These are phyloP conservation scores for Esox niger DNA, from an alignment of 2,113 vertebrate genomes.

Conservation along the genomic window DNA sequence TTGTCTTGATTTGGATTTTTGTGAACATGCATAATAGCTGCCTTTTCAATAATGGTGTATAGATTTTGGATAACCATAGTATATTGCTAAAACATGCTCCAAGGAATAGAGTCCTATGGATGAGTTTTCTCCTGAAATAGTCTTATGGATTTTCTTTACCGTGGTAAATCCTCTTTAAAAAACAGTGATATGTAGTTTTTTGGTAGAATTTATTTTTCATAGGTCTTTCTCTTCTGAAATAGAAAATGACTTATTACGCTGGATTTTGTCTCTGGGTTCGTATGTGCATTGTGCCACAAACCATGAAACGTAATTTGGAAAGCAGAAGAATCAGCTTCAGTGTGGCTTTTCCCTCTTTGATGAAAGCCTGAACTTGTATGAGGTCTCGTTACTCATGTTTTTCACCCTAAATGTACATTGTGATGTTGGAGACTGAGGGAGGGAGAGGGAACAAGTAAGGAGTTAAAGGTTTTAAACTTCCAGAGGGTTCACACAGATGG, in stretches of 20 bases:
- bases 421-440: slow-evolving; percentile 44
- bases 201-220: slow-evolving; percentile 56
- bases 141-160: no score
- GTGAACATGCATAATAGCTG: no score
- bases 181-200: no score
- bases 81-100: no score
- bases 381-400: slow-evolving; percentile 24
- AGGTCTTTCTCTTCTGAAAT: slow-evolving; percentile 28
- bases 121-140: no score
- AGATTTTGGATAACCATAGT: no score
- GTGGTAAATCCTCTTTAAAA: no score
- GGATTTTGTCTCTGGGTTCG: slow-evolving; percentile 42
- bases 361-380: slow-evolving; percentile 31
- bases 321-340: slow-evolving; percentile 36
- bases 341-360: slow-evolving; percentile 35
- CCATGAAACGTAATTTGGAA: slow-evolving; percentile 51
- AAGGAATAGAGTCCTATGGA: no score
- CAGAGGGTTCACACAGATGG: slow-evolving; percentile 68
- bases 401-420: slow-evolving; percentile 24
- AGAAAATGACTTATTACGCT: slow-evolving; percentile 38
- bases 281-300: slow-evolving; percentile 40
- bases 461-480: slow-evolving; percentile 53
- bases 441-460: slow-evolving; percentile 37
- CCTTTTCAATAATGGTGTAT: no score
- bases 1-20: no score